Evolutionary conservation across 2,888 invertebrate genomes (phyloP), one percentile per base, ranked within the genome.

Genomic region (Aleiodes testaceus): DNA sequence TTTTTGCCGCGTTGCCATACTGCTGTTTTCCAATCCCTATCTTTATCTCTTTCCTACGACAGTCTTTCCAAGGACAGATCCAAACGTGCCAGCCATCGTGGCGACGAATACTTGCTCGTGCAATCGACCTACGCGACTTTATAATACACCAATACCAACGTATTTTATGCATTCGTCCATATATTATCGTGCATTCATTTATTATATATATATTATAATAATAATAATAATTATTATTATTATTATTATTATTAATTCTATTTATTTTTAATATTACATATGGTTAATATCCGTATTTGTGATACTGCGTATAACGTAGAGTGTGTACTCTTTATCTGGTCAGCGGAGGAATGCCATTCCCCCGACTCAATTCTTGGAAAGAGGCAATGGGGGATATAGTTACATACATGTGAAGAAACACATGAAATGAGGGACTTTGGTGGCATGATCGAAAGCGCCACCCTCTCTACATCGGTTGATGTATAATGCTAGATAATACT

Each of bases 21-120:
- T 50, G 59, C 66, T 22, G 16, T 49, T 36, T 44, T 44, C 45
- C 14, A 14, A 45, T 67, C 16, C 16, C 36, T 52, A 67, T 67
- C 50, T n/a, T 7, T 67, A 44, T 55, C 45, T 66, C 20, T 30
- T 22, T 50, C 64, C 65, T 36, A 36, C 74, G 22, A 16, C 12
- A 45, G 22, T 7, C 26, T 20, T 63, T 78, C 84, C 87, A 87
- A 87, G 87, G 87, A 87, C 87, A 87, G 85, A 85, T 83, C 79
- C 84, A 82, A 81, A 78, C 80, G 79, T 83, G 85, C 85, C 83
- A 86, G 87, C 87, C 86, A 82, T 82, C 80, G 84, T 80, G 84
- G 84, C 85, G 84, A 76, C 83, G 83, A 81, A 80, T 81, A 80
- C 75, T n/a, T 77, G 76, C 76, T 73, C 75, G 77, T 75, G 65